Conservation (phyloP, 1,140 invertebrate genomes). For the Antheraea mylitta region DNA sequence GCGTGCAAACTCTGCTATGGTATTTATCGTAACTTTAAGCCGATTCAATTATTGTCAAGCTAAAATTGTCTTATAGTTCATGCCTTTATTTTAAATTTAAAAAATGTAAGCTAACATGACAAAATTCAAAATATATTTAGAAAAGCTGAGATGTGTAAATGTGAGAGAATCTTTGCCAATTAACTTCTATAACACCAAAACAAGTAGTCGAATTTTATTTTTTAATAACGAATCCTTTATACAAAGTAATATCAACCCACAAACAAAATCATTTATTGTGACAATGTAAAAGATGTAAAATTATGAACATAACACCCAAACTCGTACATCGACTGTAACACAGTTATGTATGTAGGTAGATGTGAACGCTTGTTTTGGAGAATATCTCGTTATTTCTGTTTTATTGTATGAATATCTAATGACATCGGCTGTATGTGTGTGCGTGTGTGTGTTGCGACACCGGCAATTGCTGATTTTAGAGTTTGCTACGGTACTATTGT, state of each 20-base stretch:
- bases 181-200: too few species aligned
- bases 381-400: conserved; percentile 72
- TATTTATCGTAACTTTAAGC: too few species aligned
- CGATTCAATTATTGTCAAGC: too few species aligned
- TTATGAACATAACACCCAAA: conserved; percentile 1
- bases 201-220: too few species aligned
- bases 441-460: conserved; percentile 50
- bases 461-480: conserved; percentile 64
- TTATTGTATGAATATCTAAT: conserved; percentile 74
- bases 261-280: not conserved
- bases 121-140: too few species aligned
- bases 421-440: conserved; percentile 31
- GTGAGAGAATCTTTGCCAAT: too few species aligned
- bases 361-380: conserved; percentile 26
- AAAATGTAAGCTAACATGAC: too few species aligned
- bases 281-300: not conserved
- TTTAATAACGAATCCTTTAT: too few species aligned
- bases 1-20: too few species aligned
- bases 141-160: too few species aligned
- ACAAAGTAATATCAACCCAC: not conserved
- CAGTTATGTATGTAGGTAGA: conserved; percentile 18
- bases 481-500: conserved; percentile 52
- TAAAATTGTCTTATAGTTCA: too few species aligned
- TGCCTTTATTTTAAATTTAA: too few species aligned
- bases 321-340: conserved; percentile 5